Evolutionary conservation across 2,888 invertebrate species (phyloP).

Genomic region (Drosophila gaucha): DNA sequence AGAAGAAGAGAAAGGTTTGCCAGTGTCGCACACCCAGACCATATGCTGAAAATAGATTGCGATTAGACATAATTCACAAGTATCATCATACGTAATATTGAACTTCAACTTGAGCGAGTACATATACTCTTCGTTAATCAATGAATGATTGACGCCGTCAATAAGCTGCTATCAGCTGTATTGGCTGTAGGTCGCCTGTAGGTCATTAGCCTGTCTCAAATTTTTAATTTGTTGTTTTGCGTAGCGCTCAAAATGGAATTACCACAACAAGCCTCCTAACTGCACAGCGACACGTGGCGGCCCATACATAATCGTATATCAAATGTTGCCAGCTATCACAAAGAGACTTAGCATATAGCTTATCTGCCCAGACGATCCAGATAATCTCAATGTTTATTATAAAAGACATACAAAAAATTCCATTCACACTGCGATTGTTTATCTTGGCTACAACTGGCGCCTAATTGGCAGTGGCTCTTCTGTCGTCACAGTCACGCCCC

Average conservation of each 20-base stretch:
- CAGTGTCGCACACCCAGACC: slow-evolving; percentile 87
- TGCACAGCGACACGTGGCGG: slow-evolving; percentile 14
- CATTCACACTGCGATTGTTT: slow-evolving; percentile 29
- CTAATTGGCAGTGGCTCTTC: neutral
- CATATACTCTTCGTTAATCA: slow-evolving; percentile 26
- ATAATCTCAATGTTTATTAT: slow-evolving; percentile 22
- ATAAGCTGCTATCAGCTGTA: slow-evolving; percentile 30
- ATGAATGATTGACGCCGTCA: slow-evolving; percentile 42
- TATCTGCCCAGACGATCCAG: slow-evolving; percentile 33
- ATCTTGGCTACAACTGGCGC: slow-evolving; percentile 11
- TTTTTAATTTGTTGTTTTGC: slow-evolving; percentile 25
- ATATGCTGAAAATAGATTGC: slow-evolving; percentile 57
- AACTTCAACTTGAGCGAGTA: slow-evolving; percentile 45
- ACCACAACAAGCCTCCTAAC: slow-evolving; percentile 19
- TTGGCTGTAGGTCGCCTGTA: slow-evolving; percentile 62
- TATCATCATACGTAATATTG: slow-evolving; percentile 34
- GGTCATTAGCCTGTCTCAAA: slow-evolving; percentile 40
- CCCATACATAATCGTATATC: slow-evolving; percentile 9
- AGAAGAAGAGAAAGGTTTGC: slow-evolving; percentile 87
- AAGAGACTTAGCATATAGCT: slow-evolving; percentile 38
- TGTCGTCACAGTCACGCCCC: slow-evolving; percentile 16
- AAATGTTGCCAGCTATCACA: slow-evolving; percentile 1
- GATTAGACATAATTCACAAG: slow-evolving; percentile 14
- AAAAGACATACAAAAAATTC: slow-evolving; percentile 16
- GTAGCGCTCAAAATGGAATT: slow-evolving; percentile 39